A percentile compares a stretch with the other conserved stretches of the same genome.
Evolutionary conservation across 2,113 vertebrate species (phyloP).

Genomic region (Anser brachyrhynchus): DNA sequence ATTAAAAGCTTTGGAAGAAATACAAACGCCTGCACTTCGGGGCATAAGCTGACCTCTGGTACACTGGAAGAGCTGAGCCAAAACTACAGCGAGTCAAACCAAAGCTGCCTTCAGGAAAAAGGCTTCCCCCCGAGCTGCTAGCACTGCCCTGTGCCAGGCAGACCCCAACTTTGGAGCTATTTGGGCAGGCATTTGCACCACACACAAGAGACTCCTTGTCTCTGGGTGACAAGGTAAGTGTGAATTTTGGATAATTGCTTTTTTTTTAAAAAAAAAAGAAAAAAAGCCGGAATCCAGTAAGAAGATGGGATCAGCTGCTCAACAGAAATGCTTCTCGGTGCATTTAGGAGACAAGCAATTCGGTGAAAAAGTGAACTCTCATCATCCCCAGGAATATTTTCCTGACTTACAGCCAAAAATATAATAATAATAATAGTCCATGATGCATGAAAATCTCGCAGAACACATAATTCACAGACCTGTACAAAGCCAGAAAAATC

Average conservation of each 20-base stretch:
- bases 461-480: neutral
- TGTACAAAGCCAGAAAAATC: neutral
- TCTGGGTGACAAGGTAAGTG: neutral
- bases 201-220: neutral
- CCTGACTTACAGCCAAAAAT: constrained; percentile 8
- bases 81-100: neutral
- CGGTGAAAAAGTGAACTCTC: constrained; percentile 26
- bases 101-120: neutral
- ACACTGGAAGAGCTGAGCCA: neutral
- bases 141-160: neutral
- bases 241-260: neutral
- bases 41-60: neutral
- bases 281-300: neutral
- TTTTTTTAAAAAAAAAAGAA: neutral
- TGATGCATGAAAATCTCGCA: neutral
- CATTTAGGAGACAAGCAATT: constrained; percentile 53
- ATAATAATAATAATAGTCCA: neutral
- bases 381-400: constrained; percentile 26
- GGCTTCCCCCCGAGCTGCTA: neutral
- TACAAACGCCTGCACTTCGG: neutral
- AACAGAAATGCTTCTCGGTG: neutral
- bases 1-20: constrained; percentile 30
- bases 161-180: neutral
- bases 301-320: constrained; percentile 9
- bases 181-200: neutral